phyloP scores from a whole-genome alignment of 2,888 invertebrate genomes.

The Lycia hirtaria region DNA sequence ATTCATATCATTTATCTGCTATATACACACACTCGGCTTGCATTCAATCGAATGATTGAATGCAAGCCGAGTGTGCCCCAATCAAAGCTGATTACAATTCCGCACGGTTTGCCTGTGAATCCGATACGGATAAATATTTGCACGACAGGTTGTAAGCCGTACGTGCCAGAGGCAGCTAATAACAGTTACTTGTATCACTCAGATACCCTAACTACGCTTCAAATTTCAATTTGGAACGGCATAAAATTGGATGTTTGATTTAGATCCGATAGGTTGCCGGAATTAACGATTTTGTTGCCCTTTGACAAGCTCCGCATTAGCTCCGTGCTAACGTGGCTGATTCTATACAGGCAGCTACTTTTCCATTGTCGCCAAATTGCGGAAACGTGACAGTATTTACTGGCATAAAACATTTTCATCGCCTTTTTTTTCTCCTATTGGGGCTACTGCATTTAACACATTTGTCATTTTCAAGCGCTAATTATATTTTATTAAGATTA shows the following conservation, averaged over 20 bases:
- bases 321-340: slow-evolving; percentile 8
- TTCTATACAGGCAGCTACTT: not conserved
- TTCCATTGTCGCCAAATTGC: not conserved
- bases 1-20: not conserved
- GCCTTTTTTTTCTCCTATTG: too few relatives aligned
- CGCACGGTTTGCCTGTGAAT: slow-evolving; percentile 77
- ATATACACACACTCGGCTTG: too few relatives aligned
- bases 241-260: slow-evolving; percentile 43
- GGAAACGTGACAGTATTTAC: too few relatives aligned
- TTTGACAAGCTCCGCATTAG: slow-evolving; percentile 29
- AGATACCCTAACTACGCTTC: slow-evolving; percentile 58
- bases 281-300: slow-evolving; percentile 32
- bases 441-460: too few relatives aligned
- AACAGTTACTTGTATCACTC: slow-evolving; percentile 78
- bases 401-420: too few relatives aligned
- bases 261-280: slow-evolving; percentile 25
- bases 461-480: too few relatives aligned
- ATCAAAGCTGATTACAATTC: slow-evolving; percentile 82
- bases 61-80: slow-evolving; percentile 52
- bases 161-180: slow-evolving; percentile 74
- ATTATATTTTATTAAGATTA: too few relatives aligned
- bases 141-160: slow-evolving; percentile 79
- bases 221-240: slow-evolving; percentile 55
- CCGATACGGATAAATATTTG: slow-evolving; percentile 83
- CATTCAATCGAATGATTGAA: slow-evolving; percentile 31